Evolutionary conservation across 2,113 vertebrate species (phyloP), one percentile per base, ranked within the genome.

Genomic region (Leptocoma aspasia): DNA sequence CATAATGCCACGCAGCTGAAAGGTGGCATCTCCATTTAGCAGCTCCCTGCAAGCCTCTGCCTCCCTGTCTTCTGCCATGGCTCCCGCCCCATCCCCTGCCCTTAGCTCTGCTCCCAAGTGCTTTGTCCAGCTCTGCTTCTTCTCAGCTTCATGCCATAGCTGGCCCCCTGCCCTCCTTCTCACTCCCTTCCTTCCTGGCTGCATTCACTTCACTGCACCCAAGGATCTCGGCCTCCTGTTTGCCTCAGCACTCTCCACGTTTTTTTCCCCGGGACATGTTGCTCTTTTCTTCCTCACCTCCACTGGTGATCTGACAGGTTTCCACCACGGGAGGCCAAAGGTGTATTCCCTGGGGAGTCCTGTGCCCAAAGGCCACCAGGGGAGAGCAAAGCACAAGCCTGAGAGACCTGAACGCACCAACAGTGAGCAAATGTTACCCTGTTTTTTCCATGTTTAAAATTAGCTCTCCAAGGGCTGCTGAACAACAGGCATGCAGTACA

Each of bases 341-440:
- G 37, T 17, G 45, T 21, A 27, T 15, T 47, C 18, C 52, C 61
- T 15, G 57, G 26, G n/a, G 17, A 4, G 5, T 13, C 6, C 1
- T 2, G 23, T 4, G 4, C 12, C 49, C 0, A 0, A 57, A 15
- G 31, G 45, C 30, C 30, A 44, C 35, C 2, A 0, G 1, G 6
- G 7, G 16, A 87, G 20, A 66, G 26, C 31, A 56, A 68, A 75
- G 33, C 33, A 42, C 16, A 33, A 79, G 24, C 30, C 30, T 26
- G 18, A 81, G 50, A 70, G 28, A 63, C 42, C 27, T 50, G 33
- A 90, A 47, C 1, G 2, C 30, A 45, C 7, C 27, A 71, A 54
- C 7, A 35, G 13, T 9, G 15, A 75, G 14, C 15, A 59, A 33
- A 63, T 28, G 26, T 14, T 42, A 80, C 33, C 6, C 37, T 42